Evolutionary conservation across 2,797 vertebrate species (phyloP).

Genomic region (Argentina silus): DNA sequence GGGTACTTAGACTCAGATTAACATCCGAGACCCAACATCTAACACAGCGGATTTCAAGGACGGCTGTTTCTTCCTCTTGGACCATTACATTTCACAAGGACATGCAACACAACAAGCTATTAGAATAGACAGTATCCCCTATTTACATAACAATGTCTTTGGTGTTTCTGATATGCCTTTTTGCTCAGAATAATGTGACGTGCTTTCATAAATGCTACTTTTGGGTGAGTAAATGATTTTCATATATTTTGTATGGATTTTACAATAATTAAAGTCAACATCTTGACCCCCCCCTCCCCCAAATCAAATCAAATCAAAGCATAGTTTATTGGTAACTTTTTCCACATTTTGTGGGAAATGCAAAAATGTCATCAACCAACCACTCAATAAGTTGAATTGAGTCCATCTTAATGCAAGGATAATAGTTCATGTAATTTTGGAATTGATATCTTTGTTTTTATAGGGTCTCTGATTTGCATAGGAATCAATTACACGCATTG

Average conservation of each 20-base stretch:
- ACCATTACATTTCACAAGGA: conserved; percentile 43
- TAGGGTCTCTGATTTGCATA: too few species aligned
- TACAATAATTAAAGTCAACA: too few species aligned
- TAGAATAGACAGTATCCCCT: conserved; percentile 28
- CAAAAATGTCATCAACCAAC: too few species aligned
- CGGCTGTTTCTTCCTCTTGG: conserved; percentile 13
- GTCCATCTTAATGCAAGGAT: too few species aligned
- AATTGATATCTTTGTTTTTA: too few species aligned
- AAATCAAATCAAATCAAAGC: too few species aligned
- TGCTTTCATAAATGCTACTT: conserved; percentile 17
- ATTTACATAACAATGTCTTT: conserved; percentile 30
- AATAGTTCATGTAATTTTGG: too few species aligned
- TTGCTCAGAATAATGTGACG: conserved; percentile 43
- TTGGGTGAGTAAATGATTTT: conserved; percentile 7
- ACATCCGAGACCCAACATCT: conserved; percentile 42
- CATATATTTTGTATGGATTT: neutral
- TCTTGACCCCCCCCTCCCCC: too few species aligned
- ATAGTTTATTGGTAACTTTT: too few species aligned
- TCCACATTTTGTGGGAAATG: too few species aligned
- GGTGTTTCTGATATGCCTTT: conserved; percentile 36
- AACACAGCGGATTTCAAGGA: neutral
- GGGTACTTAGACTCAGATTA: conserved; percentile 68
- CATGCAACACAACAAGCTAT: conserved; percentile 33
- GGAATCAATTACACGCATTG: too few species aligned
- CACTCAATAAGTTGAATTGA: too few species aligned